Conservation (phyloP, 2,888 invertebrate species). For the Neoascia interrupta region DNA sequence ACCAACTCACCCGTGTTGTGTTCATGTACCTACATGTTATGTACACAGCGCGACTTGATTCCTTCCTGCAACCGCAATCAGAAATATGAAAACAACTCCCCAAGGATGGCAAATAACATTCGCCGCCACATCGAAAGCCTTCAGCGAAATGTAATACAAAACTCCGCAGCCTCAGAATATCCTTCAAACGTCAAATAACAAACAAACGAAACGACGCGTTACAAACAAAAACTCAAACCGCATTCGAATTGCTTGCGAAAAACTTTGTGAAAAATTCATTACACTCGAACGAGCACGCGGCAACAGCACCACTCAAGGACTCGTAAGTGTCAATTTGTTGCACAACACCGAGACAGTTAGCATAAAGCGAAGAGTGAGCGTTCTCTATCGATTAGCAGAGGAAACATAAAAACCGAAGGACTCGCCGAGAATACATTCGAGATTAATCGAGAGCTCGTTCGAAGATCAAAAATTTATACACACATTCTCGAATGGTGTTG, state of each 20-base stretch:
- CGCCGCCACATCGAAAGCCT: neutral
- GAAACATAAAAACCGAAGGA: conserved; percentile 27
- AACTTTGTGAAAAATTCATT: conserved; percentile 61
- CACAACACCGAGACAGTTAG: neutral
- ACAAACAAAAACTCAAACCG: conserved; percentile 29
- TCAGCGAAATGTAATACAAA: too few species aligned
- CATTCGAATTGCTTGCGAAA: conserved; percentile 35
- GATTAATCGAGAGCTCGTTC: conserved; percentile 42
- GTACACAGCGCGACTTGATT: neutral
- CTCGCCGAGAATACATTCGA: conserved; percentile 20
- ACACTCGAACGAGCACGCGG: conserved; percentile 28
- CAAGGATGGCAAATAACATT: conserved; percentile 1
- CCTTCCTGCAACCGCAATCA: neutral
- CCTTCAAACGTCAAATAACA: conserved; percentile 54
- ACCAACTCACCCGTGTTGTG: conserved; percentile 12
- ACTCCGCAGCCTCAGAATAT: conserved; percentile 13
- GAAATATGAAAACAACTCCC: neutral
- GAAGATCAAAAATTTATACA: conserved; percentile 41
- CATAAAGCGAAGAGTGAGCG: conserved; percentile 1
- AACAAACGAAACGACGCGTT: conserved; percentile 23
- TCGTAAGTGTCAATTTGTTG: conserved; percentile 52
- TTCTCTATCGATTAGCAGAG: conserved; percentile 30
- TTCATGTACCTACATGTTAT: conserved; percentile 9
- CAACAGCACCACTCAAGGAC: conserved; percentile 42
- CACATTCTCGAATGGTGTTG: conserved; percentile 12